A percentile compares a stretch with the other conserved stretches of the same genome.
phyloP scores from a whole-genome alignment of 2,888 invertebrate species.

The Nebria salina region DNA sequence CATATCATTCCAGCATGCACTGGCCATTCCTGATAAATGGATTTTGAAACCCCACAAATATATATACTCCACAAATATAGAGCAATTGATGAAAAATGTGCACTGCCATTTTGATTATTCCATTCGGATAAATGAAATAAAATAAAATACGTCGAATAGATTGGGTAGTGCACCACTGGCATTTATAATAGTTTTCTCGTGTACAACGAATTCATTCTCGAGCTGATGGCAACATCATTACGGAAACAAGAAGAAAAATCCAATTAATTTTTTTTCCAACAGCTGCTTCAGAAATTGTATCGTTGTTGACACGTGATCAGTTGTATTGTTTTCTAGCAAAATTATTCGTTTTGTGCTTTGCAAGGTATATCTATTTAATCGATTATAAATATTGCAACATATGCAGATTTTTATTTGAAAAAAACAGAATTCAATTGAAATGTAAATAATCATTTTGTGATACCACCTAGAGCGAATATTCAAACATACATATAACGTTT shows the following conservation, averaged over 20 bases:
- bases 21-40: neutral
- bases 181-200: conserved; percentile 8
- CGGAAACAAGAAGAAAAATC: conserved; percentile 30
- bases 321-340: neutral
- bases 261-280: conserved; percentile 31
- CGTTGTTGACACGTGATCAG: neutral
- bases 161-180: neutral
- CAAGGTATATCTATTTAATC: conserved; percentile 11
- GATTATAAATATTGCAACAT: neutral
- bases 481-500: too few relatives aligned
- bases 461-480: too few relatives aligned
- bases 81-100: neutral
- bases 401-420: neutral
- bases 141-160: neutral
- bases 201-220: conserved; percentile 17
- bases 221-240: conserved; percentile 27
- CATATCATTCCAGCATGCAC: neutral
- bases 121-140: neutral
- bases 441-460: too few relatives aligned
- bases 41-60: neutral
- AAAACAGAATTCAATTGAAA: too few relatives aligned
- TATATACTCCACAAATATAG: neutral
- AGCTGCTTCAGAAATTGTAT: conserved; percentile 24
- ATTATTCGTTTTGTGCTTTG: neutral
- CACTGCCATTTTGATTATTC: neutral